Base-by-base conservation (phyloP, 1,140 invertebrate genomes). In the Araneus ventricosus region DNA sequence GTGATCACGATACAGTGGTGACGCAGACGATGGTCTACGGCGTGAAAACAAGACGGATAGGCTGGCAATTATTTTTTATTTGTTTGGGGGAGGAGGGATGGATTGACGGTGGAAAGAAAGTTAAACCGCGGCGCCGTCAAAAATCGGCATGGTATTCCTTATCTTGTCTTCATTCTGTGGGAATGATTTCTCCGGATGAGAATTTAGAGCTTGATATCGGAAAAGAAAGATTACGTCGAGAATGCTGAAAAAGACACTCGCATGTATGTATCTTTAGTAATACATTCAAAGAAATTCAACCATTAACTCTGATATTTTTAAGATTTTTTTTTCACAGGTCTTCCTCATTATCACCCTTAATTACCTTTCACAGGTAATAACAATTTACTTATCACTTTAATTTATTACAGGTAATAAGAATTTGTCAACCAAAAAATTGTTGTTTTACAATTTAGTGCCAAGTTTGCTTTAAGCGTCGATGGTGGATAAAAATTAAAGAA, bases 11-110 rank as follows among this genome's bases (percentile, higher is more conserved):
- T 70, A 7, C 82, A 30, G 22, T 61, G 59, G 59, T 61, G 59
- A 61, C 59, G 59, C 45, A 20, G 84, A 7, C 27, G 17, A 63
- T 41, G 37, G 61, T 41, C n/a, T 30, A 88, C 27, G 67, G 87
- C 67, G 87, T 88, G 87, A 88, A 88, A 88, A 88, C 63, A 70
- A 88, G 87, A 88, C 63, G 87, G 63, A 88, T 88, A 88, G 87
- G 87, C 20, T 4, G 37, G 63, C 61, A 70, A 75, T 88, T 67
- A 88, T 88, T 88, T 88, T 88, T 88, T 88, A 88, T 88, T 88
- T 88, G 63, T 88, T 88, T 75, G 59, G 24, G 41, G 34, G 45
- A 45, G 27, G 37, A n/a, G 37, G 80, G 20, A 27, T 37, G 17
- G 10, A 27, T 27, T 70, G 63, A 14, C 10, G 63, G 27, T 14